A percentile compares a stretch with the other conserved stretches of the same genome.
These are phyloP conservation scores for Copidosoma floridanum DNA, from an alignment of 1,140 invertebrate genomes.

Conservation along the genomic window DNA sequence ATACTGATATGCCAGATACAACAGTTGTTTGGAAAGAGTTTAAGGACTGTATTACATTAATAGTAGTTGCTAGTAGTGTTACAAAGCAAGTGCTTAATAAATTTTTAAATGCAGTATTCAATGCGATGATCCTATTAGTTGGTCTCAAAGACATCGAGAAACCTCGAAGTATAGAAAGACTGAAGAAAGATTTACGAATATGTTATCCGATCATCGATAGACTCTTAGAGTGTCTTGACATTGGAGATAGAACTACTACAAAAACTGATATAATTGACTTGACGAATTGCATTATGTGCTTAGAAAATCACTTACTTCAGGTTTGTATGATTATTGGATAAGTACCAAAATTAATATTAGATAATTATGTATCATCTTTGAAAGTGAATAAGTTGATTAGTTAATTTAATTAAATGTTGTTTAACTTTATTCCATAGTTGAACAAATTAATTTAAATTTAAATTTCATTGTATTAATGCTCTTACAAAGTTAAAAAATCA, in stretches of 20 bases:
- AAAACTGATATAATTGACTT: constrained; percentile 65
- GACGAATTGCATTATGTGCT: constrained; percentile 65
- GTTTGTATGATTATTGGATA: constrained; percentile 49
- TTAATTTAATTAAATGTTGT: too few relatives aligned
- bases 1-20: constrained; percentile 67
- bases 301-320: constrained; percentile 72
- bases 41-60: constrained; percentile 64
- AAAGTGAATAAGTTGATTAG: constrained; percentile 13
- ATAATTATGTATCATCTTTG: not conserved
- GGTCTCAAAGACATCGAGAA: constrained; percentile 75
- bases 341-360: not conserved
- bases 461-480: too few relatives aligned
- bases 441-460: too few relatives aligned
- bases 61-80: constrained; percentile 66
- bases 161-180: constrained; percentile 73
- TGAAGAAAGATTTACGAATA: constrained; percentile 76
- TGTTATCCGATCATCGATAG: constrained; percentile 73
- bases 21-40: constrained; percentile 76
- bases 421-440: too few relatives aligned
- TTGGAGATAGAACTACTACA: constrained; percentile 59
- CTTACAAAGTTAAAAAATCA: too few relatives aligned
- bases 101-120: constrained; percentile 70
- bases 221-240: constrained; percentile 70
- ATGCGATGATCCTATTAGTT: constrained; percentile 72
- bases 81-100: constrained; percentile 63